A percentile compares a stretch with the other conserved stretches of the same genome.
Conservation (phyloP, 53 echinoderm and acorn worm species). For the Antedon mediterranea region DNA sequence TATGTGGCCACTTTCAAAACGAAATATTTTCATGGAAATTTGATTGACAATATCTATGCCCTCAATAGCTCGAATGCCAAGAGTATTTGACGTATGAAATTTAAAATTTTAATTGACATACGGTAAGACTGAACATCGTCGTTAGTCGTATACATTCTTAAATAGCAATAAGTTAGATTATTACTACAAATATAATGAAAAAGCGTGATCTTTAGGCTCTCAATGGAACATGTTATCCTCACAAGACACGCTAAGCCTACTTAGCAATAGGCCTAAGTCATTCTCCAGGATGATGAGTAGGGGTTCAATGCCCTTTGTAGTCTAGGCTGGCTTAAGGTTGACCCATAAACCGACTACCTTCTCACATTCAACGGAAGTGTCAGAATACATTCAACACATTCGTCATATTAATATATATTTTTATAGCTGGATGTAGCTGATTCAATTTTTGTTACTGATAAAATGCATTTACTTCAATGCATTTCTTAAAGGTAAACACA, state of each 20-base stretch:
- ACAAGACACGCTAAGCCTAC: not conserved
- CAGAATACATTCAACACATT: not conserved
- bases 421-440: too few species aligned
- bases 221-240: not conserved
- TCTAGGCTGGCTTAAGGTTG: not conserved
- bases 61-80: not conserved
- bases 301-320: not conserved
- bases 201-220: not conserved
- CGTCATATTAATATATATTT: too few species aligned
- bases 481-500: too few species aligned
- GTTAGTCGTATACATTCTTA: too few species aligned
- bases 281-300: not conserved
- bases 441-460: too few species aligned
- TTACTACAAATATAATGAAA: too few species aligned
- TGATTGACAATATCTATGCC: not conserved
- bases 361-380: not conserved
- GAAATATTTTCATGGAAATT: too few species aligned
- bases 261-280: not conserved
- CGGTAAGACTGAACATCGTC: not conserved
- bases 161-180: too few species aligned
- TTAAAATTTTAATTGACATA: not conserved
- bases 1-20: too few species aligned
- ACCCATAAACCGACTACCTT: not conserved
- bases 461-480: too few species aligned
- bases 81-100: not conserved